Conservation (phyloP, 2,113 vertebrate genomes). For the Calyptomena viridis region DNA sequence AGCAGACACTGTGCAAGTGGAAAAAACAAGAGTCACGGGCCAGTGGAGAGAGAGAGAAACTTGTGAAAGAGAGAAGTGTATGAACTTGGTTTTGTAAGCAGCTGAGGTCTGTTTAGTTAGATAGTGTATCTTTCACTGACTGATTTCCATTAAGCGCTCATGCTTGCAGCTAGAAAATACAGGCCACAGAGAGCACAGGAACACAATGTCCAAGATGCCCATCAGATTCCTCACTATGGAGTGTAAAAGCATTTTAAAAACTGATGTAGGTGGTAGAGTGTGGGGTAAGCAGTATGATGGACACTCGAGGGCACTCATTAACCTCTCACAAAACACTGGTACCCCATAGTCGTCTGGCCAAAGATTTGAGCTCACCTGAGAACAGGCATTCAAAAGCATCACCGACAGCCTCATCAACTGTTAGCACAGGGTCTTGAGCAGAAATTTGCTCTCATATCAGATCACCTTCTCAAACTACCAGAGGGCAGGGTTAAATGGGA, state of each 20-base stretch:
- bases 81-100: background rate
- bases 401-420: background rate
- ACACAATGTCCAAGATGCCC: no score
- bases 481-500: background rate
- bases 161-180: background rate
- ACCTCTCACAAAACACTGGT: background rate
- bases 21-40: accelerated
- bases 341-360: background rate
- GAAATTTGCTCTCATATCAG: background rate
- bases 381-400: background rate
- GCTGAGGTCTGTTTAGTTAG: background rate
- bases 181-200: no score
- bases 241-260: no score
- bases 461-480: background rate
- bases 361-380: background rate
- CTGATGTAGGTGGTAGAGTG: no score
- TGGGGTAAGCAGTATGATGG: no score
- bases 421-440: background rate
- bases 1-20: background rate
- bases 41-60: background rate
- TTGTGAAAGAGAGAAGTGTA: accelerated
- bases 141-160: background rate
- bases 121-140: background rate
- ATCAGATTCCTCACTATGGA: no score
- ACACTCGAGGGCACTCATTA: no score